Evolutionary conservation across 2,888 invertebrate genomes (phyloP).

Genomic region (Oscheius sp.): DNA sequence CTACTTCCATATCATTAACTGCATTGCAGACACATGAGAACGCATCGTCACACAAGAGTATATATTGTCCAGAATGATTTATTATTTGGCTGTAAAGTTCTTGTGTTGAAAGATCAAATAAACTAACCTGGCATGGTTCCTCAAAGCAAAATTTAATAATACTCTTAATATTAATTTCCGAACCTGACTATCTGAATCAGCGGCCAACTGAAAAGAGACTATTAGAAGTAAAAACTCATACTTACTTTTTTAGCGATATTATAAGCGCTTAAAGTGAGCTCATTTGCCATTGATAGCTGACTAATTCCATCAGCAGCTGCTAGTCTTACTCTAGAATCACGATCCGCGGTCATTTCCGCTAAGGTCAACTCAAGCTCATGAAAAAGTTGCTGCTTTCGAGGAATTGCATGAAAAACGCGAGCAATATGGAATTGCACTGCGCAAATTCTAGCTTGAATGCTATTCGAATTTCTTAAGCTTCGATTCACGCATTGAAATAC

Average conservation of each 20-base stretch:
- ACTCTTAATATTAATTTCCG: slow-evolving; percentile 3
- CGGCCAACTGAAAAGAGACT: background rate
- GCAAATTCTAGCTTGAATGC: background rate
- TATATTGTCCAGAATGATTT: background rate
- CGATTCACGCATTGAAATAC: slow-evolving; percentile 12
- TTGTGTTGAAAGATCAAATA: background rate
- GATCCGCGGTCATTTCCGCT: slow-evolving; percentile 30
- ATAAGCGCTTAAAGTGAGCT: background rate
- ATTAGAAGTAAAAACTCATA: background rate
- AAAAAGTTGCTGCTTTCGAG: background rate
- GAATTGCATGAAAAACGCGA: background rate
- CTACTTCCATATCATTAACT: slow-evolving; percentile 84
- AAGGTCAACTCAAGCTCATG: slow-evolving; percentile 29
- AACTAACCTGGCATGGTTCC: background rate
- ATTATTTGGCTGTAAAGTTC: slow-evolving; percentile 13
- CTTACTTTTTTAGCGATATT: slow-evolving; percentile 1
- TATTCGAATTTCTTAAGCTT: background rate
- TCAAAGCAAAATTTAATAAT: background rate
- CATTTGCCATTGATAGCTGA: slow-evolving; percentile 22
- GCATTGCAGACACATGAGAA: slow-evolving; percentile 93
- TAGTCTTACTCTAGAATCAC: slow-evolving; percentile 50
- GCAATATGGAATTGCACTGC: slow-evolving; percentile 28
- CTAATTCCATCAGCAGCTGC: slow-evolving; percentile 41
- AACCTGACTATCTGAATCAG: slow-evolving; percentile 20
- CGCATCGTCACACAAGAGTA: slow-evolving; percentile 84